Conservation (phyloP, 1,140 invertebrate genomes). For the Polyergus mexicanus region DNA sequence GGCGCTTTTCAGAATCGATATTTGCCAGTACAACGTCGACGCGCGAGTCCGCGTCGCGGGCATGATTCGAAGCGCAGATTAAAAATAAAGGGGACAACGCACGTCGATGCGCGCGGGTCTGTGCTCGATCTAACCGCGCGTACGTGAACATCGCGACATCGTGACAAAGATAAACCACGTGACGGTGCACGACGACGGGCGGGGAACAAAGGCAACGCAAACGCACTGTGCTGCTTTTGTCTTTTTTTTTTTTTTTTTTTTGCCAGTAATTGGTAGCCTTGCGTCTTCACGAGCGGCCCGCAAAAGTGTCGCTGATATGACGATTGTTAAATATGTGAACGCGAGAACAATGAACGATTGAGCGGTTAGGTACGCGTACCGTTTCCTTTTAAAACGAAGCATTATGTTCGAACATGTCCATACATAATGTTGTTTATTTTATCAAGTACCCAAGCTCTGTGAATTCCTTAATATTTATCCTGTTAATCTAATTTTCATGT, state of each 20-base stretch:
- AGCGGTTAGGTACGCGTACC: slow-evolving; percentile 30
- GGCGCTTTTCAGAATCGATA: slow-evolving; percentile 86
- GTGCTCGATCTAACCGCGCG: slow-evolving; percentile 61
- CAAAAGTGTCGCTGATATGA: slow-evolving; percentile 57
- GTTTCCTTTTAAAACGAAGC: slow-evolving; percentile 22
- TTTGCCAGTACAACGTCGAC: slow-evolving; percentile 85
- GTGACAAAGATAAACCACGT: slow-evolving; percentile 57
- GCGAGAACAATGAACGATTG: slow-evolving; percentile 52
- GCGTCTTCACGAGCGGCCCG: slow-evolving; percentile 39
- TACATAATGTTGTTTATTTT: slow-evolving; percentile 1
- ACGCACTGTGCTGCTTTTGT: slow-evolving; percentile 49
- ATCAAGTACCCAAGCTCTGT: background rate
- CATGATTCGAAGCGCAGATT: slow-evolving; percentile 83
- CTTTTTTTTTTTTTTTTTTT: slow-evolving; percentile 36
- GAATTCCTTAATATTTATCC: background rate
- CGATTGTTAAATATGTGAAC: slow-evolving; percentile 54
- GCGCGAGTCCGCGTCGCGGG: slow-evolving; percentile 76
- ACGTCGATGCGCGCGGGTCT: slow-evolving; percentile 69
- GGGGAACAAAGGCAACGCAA: slow-evolving; percentile 45
- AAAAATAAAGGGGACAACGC: slow-evolving; percentile 82
- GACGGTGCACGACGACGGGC: slow-evolving; percentile 36
- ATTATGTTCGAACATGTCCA: background rate
- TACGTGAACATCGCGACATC: slow-evolving; percentile 53
- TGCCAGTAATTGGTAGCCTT: slow-evolving; percentile 57
- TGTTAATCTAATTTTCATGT: background rate